phyloP scores from a whole-genome alignment of 2,797 vertebrate genomes.

The Notoglanidium macrostoma region DNA sequence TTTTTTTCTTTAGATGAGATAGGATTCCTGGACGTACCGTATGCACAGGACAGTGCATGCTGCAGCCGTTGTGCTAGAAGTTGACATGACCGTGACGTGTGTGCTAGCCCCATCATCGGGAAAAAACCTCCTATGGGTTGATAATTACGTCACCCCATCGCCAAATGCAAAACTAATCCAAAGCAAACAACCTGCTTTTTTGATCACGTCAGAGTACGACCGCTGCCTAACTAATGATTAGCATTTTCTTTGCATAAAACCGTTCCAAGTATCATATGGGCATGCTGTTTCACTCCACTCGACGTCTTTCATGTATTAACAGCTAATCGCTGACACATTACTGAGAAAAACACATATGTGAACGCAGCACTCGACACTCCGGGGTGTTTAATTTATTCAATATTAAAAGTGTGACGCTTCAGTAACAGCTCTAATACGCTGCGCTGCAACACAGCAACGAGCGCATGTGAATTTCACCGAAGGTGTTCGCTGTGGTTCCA shows the following conservation, averaged over 20 bases:
- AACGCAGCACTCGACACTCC: neutral
- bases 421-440: neutral
- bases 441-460: neutral
- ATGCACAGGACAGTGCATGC: too few species aligned
- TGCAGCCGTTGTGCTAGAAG: neutral
- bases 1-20: neutral
- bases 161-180: neutral
- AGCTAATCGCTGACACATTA: conserved; percentile 1
- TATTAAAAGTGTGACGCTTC: conserved; percentile 25
- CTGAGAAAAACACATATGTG: neutral
- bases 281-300: neutral
- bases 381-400: conserved; percentile 15
- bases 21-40: neutral
- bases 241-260: neutral
- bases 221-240: neutral
- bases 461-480: conserved; percentile 32
- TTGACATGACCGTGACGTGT: neutral
- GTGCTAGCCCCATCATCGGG: neutral
- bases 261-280: neutral
- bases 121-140: neutral
- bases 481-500: conserved; percentile 45
- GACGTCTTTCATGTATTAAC: neutral
- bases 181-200: neutral
- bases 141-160: neutral
- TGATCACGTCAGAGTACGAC: neutral